Base-by-base conservation (phyloP, 2,113 vertebrate genomes). In the Muscicapa adusta region DNA sequence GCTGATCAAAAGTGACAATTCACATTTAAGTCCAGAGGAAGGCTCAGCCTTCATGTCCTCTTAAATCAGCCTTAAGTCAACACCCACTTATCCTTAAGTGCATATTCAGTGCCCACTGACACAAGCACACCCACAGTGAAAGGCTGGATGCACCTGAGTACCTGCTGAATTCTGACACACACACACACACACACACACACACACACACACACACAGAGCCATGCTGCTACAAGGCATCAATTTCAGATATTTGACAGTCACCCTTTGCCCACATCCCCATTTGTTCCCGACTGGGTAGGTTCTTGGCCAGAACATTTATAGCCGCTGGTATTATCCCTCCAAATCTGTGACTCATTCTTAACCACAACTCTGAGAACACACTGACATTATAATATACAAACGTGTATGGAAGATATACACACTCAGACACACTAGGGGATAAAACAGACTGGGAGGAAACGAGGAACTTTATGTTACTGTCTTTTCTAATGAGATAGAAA, bases 401-500 rank as follows among this genome's bases (percentile, higher is more conserved):
- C 85, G 86, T 22, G 57, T 22, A 81, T 8, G 36, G 85, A 93
- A 91, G 75, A 94, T 88, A 90, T 73, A 91, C 42, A 91, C 61
- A 85, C 65, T 79, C 48, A 93, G 71, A 94, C 86, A 88, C 90
- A 82, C 91, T 70, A 92, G 91, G 93, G 79, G 89, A 96, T 94
- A 91, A 88, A 95, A 95, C 47, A 93, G 89, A 87, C 80, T 50
- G 61, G 50, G 82, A 93, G 82, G 78, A 96, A 85, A 83, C 11
- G 43, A 96, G 85, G 60, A 79, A 77, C 85, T 96, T 92, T 84
- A 87, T 77, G 57, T 91, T 93, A 91, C 83, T 88, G 84, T 91
- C 86, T 96, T 92, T 96, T 88, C 94, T 93, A 96, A 94, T 89
- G 94, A 97, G 93, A 97, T 43, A 95, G 45, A 91, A 97, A 95